Conservation (phyloP, 2,797 vertebrate species). For the Myotis findleyi region DNA sequence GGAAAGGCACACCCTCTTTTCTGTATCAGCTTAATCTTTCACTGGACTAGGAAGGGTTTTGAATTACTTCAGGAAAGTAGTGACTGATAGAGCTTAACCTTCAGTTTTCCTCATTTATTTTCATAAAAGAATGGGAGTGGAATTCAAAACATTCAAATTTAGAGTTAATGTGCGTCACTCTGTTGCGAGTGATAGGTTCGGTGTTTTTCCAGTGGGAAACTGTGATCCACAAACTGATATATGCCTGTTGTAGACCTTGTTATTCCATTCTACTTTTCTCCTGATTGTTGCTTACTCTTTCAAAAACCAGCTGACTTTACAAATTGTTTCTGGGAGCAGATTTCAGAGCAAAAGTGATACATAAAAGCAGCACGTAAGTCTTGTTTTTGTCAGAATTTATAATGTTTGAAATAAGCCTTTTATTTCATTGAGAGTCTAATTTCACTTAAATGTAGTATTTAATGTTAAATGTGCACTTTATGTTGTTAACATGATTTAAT, state of each 20-base stretch:
- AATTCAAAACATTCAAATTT: constrained; percentile 84
- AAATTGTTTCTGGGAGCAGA: constrained; percentile 56
- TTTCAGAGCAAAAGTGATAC: constrained; percentile 65
- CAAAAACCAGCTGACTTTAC: constrained; percentile 67
- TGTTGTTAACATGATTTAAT: constrained; percentile 39
- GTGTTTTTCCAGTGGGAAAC: constrained; percentile 83
- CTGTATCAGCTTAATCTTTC: constrained; percentile 83
- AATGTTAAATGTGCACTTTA: constrained; percentile 46
- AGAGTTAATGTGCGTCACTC: constrained; percentile 77
- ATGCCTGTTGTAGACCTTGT: constrained; percentile 8
- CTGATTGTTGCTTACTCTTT: constrained; percentile 70
- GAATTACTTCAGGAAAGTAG: constrained; percentile 87
- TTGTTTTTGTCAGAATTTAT: constrained; percentile 40
- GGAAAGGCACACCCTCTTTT: constrained; percentile 79
- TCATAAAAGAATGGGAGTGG: constrained; percentile 84
- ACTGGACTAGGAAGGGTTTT: constrained; percentile 81
- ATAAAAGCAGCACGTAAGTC: constrained; percentile 60
- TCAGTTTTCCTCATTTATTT: constrained; percentile 87
- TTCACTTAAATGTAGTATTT: constrained; percentile 44
- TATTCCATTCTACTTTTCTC: constrained; percentile 55
- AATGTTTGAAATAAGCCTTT: constrained; percentile 47
- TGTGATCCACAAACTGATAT: constrained; percentile 68
- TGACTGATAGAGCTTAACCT: constrained; percentile 84
- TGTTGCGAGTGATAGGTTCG: constrained; percentile 75
- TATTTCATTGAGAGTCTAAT: constrained; percentile 26